Base-by-base conservation (phyloP, 1,140 invertebrate species). In the Pomacea maculata region DNA sequence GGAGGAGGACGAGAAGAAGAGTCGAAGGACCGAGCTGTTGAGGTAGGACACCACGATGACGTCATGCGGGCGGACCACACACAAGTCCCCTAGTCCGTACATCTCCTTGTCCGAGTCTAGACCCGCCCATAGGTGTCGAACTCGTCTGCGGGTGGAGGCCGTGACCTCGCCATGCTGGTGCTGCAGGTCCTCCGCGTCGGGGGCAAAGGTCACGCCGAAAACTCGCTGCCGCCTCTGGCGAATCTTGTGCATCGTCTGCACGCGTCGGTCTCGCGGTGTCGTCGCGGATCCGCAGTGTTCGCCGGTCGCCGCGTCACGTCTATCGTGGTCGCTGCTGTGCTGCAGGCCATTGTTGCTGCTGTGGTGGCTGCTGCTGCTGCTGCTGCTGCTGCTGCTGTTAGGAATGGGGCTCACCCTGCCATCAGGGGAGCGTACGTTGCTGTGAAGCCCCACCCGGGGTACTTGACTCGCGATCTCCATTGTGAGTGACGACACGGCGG, bases 1-100 rank as follows among this genome's bases (percentile, higher is more conserved):
- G 57, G 57, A 61, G 57, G 57, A 17, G 0, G 57, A 61, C 1
- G 57, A 52, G 21, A 75, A 75, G 73, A 75, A 75, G 7, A 57
- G 17, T 21, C 73, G 45, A 1, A 75, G 55, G 45, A 54, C 6
- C 3, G 73, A 21, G 55, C 73, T 75, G 54, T 75, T 75, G 1
- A 75, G 54, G 25, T 75, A 75, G 52, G 73, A 45, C 45, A 75
- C 73, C 15, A 75, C 29, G 29, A 75, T 34, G 73, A 75, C 73
- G 73, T 75, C 73, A 57, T 55, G 73, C 15, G 73, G 73, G 7
- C 55, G 73, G 10, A 75, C 14, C 10, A 75, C 17, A 21, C 73
- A 75, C 14, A 75, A 11, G 73, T 75, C 73, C 8, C 73, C 73
- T 0, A 75, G 73, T 4, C 73, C 73, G 73, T 75, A 75, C 12